These are phyloP conservation scores for Denticeps clupeoides DNA, from an alignment of 2,797 vertebrate species.

Conservation along the genomic window DNA sequence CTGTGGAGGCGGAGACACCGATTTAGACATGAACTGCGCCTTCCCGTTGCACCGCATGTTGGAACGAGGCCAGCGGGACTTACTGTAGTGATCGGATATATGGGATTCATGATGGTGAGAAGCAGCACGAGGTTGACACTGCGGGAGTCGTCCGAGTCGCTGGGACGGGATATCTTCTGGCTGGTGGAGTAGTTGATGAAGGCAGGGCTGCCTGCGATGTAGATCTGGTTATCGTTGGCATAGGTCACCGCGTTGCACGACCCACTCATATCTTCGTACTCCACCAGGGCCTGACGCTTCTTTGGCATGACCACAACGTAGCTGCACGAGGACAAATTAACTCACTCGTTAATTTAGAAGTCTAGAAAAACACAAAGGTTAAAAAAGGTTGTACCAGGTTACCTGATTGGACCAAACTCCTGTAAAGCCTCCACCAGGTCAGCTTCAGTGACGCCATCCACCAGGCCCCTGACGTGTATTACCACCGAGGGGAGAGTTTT, in stretches of 20 bases:
- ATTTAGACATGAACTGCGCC: not conserved
- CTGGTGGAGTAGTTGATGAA: slow-evolving; percentile 96
- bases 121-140: slow-evolving; percentile 87
- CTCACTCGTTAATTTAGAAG: too few relatives aligned
- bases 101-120: slow-evolving; percentile 88
- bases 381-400: too few relatives aligned
- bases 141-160: slow-evolving; percentile 78
- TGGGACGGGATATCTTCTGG: slow-evolving; percentile 90
- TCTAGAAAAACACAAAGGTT: too few relatives aligned
- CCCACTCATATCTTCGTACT: slow-evolving; percentile 83
- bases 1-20: slow-evolving; percentile 39
- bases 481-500: slow-evolving; percentile 88
- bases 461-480: slow-evolving; percentile 85
- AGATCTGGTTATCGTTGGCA: slow-evolving; percentile 87
- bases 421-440: slow-evolving; percentile 88
- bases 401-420: slow-evolving; percentile 92
- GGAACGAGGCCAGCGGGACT: not conserved
- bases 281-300: slow-evolving; percentile 87
- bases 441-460: slow-evolving; percentile 83
- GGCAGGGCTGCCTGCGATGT: slow-evolving; percentile 83
- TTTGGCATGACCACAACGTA: slow-evolving; percentile 97
- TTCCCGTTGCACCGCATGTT: not conserved
- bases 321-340: slow-evolving; percentile 38
- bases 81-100: slow-evolving; percentile 75
- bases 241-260: slow-evolving; percentile 88